These are phyloP conservation scores for Synanthedon vespiformis DNA, from an alignment of 2,888 invertebrate genomes.

Conservation along the genomic window DNA sequence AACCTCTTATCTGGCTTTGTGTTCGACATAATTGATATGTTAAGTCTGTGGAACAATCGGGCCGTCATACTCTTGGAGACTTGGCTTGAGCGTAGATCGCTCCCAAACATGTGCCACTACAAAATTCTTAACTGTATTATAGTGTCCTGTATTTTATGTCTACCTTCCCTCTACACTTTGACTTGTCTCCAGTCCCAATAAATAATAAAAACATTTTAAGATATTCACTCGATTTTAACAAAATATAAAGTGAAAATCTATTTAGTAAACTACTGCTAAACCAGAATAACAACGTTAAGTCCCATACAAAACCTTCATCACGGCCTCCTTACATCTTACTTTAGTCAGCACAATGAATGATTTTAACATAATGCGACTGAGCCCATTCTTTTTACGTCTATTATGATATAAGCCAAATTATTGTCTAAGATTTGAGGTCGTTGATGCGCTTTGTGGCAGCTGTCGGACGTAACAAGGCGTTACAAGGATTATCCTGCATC, in stretches of 20 bases:
- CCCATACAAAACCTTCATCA: too few relatives aligned
- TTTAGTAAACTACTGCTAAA: too few relatives aligned
- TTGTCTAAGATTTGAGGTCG: constrained; percentile 37
- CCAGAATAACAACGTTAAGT: background rate
- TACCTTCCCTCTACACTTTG: constrained; percentile 5
- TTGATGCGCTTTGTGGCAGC: constrained; percentile 18
- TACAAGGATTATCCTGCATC: constrained; percentile 20
- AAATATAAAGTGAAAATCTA: too few relatives aligned
- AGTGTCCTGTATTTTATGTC: background rate
- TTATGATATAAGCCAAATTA: constrained; percentile 30
- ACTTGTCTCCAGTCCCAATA: too few relatives aligned
- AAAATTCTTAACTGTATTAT: background rate
- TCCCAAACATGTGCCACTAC: background rate
- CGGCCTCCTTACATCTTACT: constrained; percentile 19
- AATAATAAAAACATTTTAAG: too few relatives aligned
- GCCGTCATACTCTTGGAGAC: constrained; percentile 41
- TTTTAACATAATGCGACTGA: constrained; percentile 54
- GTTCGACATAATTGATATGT: constrained; percentile 69
- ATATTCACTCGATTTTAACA: too few relatives aligned
- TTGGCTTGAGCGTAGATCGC: constrained; percentile 1
- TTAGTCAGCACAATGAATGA: constrained; percentile 42
- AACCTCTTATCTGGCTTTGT: constrained; percentile 58
- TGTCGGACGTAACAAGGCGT: constrained; percentile 17
- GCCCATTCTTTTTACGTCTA: constrained; percentile 35
- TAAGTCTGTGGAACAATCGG: constrained; percentile 64